Conservation (phyloP, 2,113 vertebrate genomes). For the Tyto alba region DNA sequence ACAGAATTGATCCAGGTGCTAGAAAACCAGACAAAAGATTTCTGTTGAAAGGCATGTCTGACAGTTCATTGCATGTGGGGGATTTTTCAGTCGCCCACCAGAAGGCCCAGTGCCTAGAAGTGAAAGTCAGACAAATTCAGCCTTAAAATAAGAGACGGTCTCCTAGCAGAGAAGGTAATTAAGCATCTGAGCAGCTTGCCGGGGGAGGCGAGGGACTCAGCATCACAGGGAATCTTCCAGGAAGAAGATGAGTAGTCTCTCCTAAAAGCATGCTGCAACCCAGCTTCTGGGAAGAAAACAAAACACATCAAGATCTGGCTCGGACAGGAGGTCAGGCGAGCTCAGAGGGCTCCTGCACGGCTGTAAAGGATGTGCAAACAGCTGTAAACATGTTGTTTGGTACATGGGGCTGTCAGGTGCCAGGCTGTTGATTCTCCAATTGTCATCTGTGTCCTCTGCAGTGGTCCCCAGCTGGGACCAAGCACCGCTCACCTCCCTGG, state of each 20-base stretch:
- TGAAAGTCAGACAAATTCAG: background rate
- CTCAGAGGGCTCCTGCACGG: background rate
- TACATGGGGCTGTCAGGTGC: background rate
- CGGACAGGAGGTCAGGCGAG: background rate
- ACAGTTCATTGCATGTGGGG: rapidly evolving
- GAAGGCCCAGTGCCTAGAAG: background rate
- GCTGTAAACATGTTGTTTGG: background rate
- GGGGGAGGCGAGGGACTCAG: background rate
- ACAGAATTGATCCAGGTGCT: background rate
- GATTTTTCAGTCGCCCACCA: background rate
- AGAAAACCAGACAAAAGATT: background rate
- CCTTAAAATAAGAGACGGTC: background rate
- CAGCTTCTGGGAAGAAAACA: background rate
- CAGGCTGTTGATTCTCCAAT: background rate
- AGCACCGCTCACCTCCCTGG: background rate
- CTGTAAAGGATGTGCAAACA: background rate
- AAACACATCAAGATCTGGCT: background rate
- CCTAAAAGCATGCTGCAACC: background rate
- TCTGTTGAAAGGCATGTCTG: background rate
- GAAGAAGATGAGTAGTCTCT: background rate
- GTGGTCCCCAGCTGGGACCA: background rate
- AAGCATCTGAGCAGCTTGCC: background rate
- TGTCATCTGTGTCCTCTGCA: background rate
- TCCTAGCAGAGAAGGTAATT: background rate
- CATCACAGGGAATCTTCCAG: background rate